Evolutionary conservation across 2,797 vertebrate genomes (phyloP).

Genomic region (Agapornis canus): DNA sequence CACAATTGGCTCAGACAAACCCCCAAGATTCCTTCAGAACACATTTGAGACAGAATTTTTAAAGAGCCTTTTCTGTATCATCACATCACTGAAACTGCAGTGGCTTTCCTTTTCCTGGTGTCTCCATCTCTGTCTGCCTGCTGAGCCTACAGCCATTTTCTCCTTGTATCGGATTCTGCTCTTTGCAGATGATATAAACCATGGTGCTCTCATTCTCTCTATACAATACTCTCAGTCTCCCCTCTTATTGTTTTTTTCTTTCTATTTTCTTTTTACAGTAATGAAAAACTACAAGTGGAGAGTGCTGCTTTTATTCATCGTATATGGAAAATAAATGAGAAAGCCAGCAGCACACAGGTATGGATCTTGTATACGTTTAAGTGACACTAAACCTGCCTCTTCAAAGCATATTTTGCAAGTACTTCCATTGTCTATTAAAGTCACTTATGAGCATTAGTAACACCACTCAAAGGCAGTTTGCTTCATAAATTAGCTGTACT

Average conservation of each 20-base stretch:
- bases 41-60: neutral
- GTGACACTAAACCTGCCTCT: neutral
- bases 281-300: neutral
- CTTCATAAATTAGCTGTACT: neutral
- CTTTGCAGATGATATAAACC: neutral
- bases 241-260: neutral
- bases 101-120: neutral
- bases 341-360: neutral
- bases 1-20: neutral
- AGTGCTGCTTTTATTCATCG: neutral
- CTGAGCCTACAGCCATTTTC: slow-evolving; percentile 10
- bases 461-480: neutral
- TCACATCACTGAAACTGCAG: neutral
- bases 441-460: neutral
- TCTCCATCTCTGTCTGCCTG: neutral
- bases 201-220: neutral
- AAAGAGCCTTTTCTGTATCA: neutral
- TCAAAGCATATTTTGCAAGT: neutral
- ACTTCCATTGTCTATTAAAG: neutral
- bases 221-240: neutral
- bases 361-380: neutral
- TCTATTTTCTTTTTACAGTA: neutral
- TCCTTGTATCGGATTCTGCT: neutral
- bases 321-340: neutral
- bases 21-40: neutral